Percentiles rank a stretch among this genome's conserved stretches.
phyloP scores from a whole-genome alignment of 2,797 vertebrate genomes.

The Staurois parvus region DNA sequence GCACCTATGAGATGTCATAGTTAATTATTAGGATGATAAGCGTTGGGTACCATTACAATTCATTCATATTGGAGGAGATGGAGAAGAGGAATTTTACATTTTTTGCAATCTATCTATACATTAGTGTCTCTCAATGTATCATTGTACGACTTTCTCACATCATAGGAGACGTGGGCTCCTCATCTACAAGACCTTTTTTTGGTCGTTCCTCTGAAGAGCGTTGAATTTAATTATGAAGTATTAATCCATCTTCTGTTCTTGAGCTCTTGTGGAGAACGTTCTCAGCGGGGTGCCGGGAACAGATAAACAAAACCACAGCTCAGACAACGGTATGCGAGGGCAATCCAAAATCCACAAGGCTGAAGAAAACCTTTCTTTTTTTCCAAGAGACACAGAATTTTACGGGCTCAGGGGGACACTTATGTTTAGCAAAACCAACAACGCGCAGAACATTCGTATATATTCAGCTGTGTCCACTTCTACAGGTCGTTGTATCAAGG shows the following conservation, averaged over 20 bases:
- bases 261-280: constrained; percentile 29
- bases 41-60: too few relatives aligned
- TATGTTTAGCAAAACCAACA: not conserved
- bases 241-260: constrained; percentile 16
- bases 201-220: not conserved
- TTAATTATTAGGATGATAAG: too few relatives aligned
- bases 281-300: constrained; percentile 29
- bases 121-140: too few relatives aligned
- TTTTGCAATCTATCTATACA: too few relatives aligned
- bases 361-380: constrained; percentile 15
- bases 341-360: constrained; percentile 57
- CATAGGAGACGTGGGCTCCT: too few relatives aligned
- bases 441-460: not conserved
- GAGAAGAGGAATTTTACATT: too few relatives aligned
- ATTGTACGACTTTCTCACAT: too few relatives aligned
- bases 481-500: too few relatives aligned
- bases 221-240: not conserved
- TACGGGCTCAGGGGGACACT: constrained; percentile 12
- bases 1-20: too few relatives aligned
- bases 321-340: constrained; percentile 46
- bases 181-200: too few relatives aligned
- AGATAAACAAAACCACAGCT: constrained; percentile 39
- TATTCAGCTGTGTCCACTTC: not conserved
- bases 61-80: too few relatives aligned
- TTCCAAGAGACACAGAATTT: constrained; percentile 20